phyloP scores from a whole-genome alignment of 2,888 invertebrate species.

The Coleophora flavipennella region DNA sequence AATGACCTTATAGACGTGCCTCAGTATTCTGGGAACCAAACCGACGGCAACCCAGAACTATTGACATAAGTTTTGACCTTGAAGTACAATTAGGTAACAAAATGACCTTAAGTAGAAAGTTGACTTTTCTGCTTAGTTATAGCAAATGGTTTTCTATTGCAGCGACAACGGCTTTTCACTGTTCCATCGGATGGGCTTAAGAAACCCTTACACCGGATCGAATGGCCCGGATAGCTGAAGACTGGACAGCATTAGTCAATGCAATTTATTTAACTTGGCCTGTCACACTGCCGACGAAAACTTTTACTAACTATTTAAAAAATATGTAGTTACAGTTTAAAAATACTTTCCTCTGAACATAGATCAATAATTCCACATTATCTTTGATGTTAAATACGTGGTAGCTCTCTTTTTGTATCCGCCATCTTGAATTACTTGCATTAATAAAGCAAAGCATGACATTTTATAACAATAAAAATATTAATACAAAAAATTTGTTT shows the following conservation, averaged over 20 bases:
- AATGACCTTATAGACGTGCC: no score
- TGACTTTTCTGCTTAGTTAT: not conserved
- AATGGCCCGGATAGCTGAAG: slow-evolving; percentile 32
- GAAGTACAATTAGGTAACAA: no score
- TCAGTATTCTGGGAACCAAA: slow-evolving; percentile 93
- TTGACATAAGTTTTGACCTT: slow-evolving; percentile 95
- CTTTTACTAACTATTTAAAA: not conserved
- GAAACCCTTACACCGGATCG: slow-evolving; percentile 27
- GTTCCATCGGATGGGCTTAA: slow-evolving; percentile 31
- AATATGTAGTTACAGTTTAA: no score
- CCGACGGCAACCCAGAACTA: slow-evolving; percentile 83
- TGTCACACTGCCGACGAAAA: not conserved
- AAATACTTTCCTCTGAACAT: no score
- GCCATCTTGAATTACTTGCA: no score
- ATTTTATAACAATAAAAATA: slow-evolving; percentile 12
- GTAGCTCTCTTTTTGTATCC: no score
- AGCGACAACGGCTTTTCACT: slow-evolving; percentile 30
- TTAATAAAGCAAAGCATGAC: not conserved
- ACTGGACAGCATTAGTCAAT: slow-evolving; percentile 6
- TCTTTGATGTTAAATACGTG: no score
- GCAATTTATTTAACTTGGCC: slow-evolving; percentile 1
- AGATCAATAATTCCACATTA: no score
- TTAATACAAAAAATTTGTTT: slow-evolving; percentile 38
- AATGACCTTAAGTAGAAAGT: no score
- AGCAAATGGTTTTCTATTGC: slow-evolving; percentile 12